These are phyloP conservation scores for Raja brachyura DNA, from an alignment of 2,113 vertebrate species.

Conservation along the genomic window DNA sequence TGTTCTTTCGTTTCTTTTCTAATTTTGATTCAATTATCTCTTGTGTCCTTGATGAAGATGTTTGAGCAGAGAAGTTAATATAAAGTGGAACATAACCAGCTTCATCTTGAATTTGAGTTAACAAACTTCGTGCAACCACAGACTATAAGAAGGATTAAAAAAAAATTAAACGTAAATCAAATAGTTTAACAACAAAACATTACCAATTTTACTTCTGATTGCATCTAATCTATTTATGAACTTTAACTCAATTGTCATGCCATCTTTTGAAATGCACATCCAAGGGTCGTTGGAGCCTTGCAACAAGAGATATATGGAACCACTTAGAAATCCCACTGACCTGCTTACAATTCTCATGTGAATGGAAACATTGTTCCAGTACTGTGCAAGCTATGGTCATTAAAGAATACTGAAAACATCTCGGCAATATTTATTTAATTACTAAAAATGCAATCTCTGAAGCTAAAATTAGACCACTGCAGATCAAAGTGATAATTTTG, in stretches of 20 bases:
- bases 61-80: slow-evolving; percentile 75
- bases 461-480: too few species aligned
- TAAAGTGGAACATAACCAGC: slow-evolving; percentile 66
- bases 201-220: not conserved
- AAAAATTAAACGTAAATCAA: not conserved
- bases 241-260: not conserved
- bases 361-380: too few species aligned
- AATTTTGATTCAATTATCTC: slow-evolving; percentile 79
- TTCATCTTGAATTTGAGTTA: slow-evolving; percentile 67
- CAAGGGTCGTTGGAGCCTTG: not conserved
- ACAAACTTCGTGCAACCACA: slow-evolving; percentile 65
- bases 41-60: slow-evolving; percentile 68
- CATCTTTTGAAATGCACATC: not conserved
- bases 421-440: too few species aligned
- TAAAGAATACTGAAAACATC: too few species aligned
- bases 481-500: too few species aligned
- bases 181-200: slow-evolving; percentile 30
- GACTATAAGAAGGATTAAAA: slow-evolving; percentile 52
- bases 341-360: not conserved
- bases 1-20: slow-evolving; percentile 72
- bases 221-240: not conserved
- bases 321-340: too few species aligned
- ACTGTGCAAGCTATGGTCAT: too few species aligned
- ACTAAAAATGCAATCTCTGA: too few species aligned
- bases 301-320: too few species aligned